Conservation (phyloP, 2,888 invertebrate genomes). For the Sepioteuthis lessoniana region DNA sequence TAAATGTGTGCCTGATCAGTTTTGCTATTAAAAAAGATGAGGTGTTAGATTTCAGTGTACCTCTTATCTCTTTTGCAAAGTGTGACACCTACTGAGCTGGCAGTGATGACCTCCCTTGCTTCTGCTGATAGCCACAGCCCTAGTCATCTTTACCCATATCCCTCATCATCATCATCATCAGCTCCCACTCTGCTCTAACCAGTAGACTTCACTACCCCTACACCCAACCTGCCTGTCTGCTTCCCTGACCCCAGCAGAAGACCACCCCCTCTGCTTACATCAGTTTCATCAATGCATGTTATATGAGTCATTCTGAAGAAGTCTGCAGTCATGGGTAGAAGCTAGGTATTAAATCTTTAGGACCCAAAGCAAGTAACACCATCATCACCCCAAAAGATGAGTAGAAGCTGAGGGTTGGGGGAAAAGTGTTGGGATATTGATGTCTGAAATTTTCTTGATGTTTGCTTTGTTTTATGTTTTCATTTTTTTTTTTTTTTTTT, state of each 20-base stretch:
- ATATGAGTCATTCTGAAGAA: conserved; percentile 33
- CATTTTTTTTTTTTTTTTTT: background rate
- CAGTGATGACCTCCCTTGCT: conserved; percentile 2
- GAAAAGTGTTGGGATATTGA: too few species aligned
- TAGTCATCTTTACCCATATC: background rate
- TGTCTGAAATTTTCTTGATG: background rate
- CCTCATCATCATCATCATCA: too few species aligned
- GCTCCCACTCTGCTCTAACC: background rate
- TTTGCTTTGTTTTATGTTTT: background rate
- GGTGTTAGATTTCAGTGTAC: conserved; percentile 33
- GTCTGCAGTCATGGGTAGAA: conserved; percentile 8
- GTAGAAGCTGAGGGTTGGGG: background rate
- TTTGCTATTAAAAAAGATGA: conserved; percentile 1
- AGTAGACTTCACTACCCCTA: background rate
- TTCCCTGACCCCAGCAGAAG: conserved; percentile 33
- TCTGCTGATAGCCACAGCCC: background rate
- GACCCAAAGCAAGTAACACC: background rate
- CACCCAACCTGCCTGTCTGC: background rate
- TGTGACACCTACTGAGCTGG: background rate
- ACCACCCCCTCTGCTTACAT: background rate
- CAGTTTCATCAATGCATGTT: background rate
- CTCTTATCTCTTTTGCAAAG: conserved; percentile 33
- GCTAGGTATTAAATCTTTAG: background rate
- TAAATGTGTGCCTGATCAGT: background rate
- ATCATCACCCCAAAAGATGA: background rate